Percentiles rank a stretch among this genome's conserved stretches.
Evolutionary conservation across 2,888 invertebrate genomes (phyloP).

Genomic region (Microplitis manilae): DNA sequence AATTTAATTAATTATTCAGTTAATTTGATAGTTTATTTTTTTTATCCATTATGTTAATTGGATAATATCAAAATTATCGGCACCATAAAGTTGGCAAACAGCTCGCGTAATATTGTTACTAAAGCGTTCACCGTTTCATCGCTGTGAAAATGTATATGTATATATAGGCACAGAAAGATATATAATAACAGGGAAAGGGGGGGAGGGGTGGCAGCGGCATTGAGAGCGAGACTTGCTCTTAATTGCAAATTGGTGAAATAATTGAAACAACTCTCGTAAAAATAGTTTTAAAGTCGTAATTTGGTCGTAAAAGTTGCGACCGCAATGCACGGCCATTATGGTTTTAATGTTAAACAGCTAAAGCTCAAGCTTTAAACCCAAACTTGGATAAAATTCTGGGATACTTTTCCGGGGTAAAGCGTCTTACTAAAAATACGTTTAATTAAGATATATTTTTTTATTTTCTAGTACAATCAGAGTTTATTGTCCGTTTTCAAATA

Average conservation of each 20-base stretch:
- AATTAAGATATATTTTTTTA: not conserved
- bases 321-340: constrained; percentile 64
- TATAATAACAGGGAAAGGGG: not conserved
- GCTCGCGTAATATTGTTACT: constrained; percentile 37
- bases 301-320: constrained; percentile 67
- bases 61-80: constrained; percentile 65
- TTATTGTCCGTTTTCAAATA: too few species aligned
- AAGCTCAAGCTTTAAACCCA: constrained; percentile 10
- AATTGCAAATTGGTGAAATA: constrained; percentile 72
- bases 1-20: not conserved
- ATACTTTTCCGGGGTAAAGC: constrained; percentile 40
- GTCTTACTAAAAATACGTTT: not conserved
- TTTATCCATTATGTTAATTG: constrained; percentile 57
- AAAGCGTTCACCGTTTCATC: constrained; percentile 44
- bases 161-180: not conserved
- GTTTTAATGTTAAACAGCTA: constrained; percentile 44
- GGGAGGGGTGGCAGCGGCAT: constrained; percentile 32
- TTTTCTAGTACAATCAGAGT: not conserved
- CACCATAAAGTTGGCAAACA: constrained; percentile 58
- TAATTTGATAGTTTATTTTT: constrained; percentile 15
- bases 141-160: constrained; percentile 33
- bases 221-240: constrained; percentile 61
- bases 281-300: constrained; percentile 71
- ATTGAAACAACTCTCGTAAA: constrained; percentile 72
- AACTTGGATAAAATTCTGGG: constrained; percentile 54